phyloP scores from a whole-genome alignment of 2,797 vertebrate species.

The Neomorphus geoffroyi region DNA sequence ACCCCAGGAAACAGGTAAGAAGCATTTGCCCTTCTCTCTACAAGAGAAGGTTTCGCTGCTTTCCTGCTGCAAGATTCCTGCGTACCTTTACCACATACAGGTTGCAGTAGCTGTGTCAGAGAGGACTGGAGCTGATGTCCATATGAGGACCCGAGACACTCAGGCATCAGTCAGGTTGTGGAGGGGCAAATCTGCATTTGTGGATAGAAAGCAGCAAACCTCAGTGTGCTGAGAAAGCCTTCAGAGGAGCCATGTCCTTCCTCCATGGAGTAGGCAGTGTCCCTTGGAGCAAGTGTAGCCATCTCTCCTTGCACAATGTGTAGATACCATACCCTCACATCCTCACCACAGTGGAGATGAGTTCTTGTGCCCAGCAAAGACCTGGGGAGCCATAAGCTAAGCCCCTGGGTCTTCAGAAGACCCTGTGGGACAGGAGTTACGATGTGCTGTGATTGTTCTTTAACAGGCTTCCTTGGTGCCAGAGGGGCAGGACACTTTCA shows the following conservation, averaged over 20 bases:
- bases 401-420: background rate
- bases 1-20: background rate
- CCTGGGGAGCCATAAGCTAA: background rate
- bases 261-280: background rate
- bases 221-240: background rate
- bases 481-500: background rate
- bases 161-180: accelerated
- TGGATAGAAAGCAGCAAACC: background rate
- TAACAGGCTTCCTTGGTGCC: background rate
- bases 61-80: background rate
- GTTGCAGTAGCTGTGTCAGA: background rate
- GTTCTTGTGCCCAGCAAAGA: background rate
- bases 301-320: background rate
- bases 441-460: background rate
- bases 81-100: accelerated
- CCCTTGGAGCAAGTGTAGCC: background rate
- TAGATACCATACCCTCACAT: background rate
- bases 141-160: accelerated
- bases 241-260: accelerated
- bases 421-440: accelerated
- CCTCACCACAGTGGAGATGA: background rate
- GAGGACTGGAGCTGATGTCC: background rate
- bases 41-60: background rate
- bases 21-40: background rate
- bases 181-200: background rate